Evolutionary conservation across 1,140 invertebrate species (phyloP), one percentile per base, ranked within the genome.

Genomic region (Drosophila sturtevanti): DNA sequence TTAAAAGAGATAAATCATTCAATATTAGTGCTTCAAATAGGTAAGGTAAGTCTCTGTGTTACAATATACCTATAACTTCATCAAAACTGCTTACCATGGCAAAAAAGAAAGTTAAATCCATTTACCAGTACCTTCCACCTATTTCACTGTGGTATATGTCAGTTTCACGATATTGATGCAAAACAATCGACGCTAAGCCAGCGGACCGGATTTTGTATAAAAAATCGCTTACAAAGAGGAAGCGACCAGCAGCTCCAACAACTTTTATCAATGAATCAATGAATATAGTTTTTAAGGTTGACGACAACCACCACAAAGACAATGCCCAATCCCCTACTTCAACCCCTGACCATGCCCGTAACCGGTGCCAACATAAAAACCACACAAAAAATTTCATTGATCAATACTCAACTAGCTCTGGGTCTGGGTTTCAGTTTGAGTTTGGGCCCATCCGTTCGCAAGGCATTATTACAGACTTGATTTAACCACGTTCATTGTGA

Each of bases 211-310:
- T 80, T 84, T 65, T 41, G 55, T 63, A 77, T 68, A 63, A 85
- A 85, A 81, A 85, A 86, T 77, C 77, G 72, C 81, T 85, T 81
- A 73, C 81, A 77, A 74, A 85, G 81, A 86, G 81, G 81, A 85
- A 85, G 77, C 77, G 81, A 62, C 73, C 41, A 16, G 16, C 38
- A 65, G 61, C 38, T 7, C 5, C 38, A 65, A 58, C 77, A 65
- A 74, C 72, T 85, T 84, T 82, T 84, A 84, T 84, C 77, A 85
- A 85, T 85, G 81, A 86, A 84, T 84, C 77, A 85, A 85, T 85
- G 81, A 86, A 86, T 62, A 55, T 81, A 59, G 59, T 51, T 37
- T 73, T 55, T 65, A 79, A 82, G 59, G 63, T 68, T 80, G 77
- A 69, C 38, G 62, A 75, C 71, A 63, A 55, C 54, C 22, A 72